A percentile compares a stretch with the other conserved stretches of the same genome.
Evolutionary conservation across 2,888 invertebrate species (phyloP).

Genomic region (Pseudolycoriella hygida): DNA sequence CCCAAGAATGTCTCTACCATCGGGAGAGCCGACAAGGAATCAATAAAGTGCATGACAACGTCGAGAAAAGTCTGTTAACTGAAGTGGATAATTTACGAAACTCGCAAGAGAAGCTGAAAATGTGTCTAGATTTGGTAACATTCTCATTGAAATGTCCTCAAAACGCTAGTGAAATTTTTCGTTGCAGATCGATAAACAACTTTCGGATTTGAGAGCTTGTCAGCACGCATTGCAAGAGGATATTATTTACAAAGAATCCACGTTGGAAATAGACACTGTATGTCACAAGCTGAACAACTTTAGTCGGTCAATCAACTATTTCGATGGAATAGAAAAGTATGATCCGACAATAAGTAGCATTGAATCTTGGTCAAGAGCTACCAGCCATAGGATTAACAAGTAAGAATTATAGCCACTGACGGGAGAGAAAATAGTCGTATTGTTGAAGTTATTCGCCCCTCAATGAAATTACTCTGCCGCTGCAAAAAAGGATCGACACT

Average conservation of each 20-base stretch:
- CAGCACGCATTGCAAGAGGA: conserved; percentile 82
- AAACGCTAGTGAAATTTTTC: background rate
- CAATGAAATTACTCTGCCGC: too few species aligned
- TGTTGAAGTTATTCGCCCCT: too few species aligned
- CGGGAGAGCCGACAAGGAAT: conserved; percentile 75
- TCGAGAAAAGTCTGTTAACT: conserved; percentile 66
- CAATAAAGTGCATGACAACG: conserved; percentile 80
- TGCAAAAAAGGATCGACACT: too few species aligned
- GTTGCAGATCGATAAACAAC: conserved; percentile 37
- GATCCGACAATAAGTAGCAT: conserved; percentile 70
- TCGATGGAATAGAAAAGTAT: conserved; percentile 73
- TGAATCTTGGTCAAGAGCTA: conserved; percentile 68
- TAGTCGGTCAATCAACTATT: conserved; percentile 68
- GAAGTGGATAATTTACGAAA: conserved; percentile 70
- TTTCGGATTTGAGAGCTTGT: conserved; percentile 56
- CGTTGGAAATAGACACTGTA: conserved; percentile 67
- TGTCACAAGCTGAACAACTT: conserved; percentile 72
- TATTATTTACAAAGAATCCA: conserved; percentile 72
- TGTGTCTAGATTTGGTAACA: conserved; percentile 47
- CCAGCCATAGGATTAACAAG: conserved; percentile 28
- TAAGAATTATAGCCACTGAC: conserved; percentile 8
- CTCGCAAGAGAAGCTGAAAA: conserved; percentile 59
- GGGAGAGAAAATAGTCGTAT: too few species aligned
- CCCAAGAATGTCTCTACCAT: conserved; percentile 86
- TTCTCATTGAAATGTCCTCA: background rate